Evolutionary conservation across 2,113 vertebrate species (phyloP).

Genomic region (Datnioides undecimradiatus): DNA sequence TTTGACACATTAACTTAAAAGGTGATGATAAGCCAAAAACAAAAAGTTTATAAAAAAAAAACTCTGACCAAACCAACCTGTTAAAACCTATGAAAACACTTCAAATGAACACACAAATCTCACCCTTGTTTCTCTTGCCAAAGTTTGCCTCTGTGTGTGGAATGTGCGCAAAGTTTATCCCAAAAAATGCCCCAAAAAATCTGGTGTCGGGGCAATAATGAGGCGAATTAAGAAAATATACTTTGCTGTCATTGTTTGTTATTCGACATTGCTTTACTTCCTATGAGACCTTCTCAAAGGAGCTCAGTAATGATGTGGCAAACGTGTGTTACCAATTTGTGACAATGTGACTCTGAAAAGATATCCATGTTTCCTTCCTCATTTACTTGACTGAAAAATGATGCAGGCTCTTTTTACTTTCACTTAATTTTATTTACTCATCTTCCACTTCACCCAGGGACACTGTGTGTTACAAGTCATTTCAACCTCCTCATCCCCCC

Average conservation of each 20-base stretch:
- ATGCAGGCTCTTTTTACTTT: neutral
- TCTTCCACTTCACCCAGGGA: constrained; percentile 72
- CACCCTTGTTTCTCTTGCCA: neutral
- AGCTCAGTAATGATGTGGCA: no score
- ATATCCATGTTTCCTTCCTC: neutral
- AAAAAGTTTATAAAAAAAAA: no score
- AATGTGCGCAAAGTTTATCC: neutral
- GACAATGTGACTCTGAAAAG: neutral
- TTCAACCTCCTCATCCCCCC: constrained; percentile 72
- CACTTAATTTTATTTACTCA: constrained; percentile 12
- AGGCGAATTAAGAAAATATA: no score
- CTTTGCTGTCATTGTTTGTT: no score
- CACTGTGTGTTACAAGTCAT: constrained; percentile 78
- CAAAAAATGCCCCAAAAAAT: no score
- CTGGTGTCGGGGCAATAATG: neutral
- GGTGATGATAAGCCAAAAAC: neutral
- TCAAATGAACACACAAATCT: neutral
- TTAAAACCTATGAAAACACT: neutral
- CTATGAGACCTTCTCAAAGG: no score
- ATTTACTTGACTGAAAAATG: neutral
- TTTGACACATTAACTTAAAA: neutral
- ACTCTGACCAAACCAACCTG: no score
- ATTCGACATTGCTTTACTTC: no score
- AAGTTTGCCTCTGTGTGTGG: neutral
- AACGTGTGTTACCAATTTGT: no score